Base-by-base conservation (phyloP, 1,140 invertebrate genomes). In the Bombus waltoni region DNA sequence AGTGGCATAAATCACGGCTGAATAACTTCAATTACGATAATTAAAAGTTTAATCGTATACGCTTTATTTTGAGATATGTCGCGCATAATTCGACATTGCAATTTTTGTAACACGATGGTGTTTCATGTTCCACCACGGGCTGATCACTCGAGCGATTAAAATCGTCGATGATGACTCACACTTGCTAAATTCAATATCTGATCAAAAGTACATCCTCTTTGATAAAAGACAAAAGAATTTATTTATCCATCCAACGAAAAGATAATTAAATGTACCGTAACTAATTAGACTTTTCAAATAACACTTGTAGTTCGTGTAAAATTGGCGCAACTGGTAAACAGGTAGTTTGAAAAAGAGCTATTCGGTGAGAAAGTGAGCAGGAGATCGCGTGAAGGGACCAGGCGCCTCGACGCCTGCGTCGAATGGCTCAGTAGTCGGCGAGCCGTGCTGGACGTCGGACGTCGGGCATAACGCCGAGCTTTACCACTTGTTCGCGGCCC, bases 351-450 rank as follows among this genome's bases (percentile, higher is more conserved):
- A 40, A 57, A 66, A 47, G 32, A 40, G 40, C 73, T 47, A 18
- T 38, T 35, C 13, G 42, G 25, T 8, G 40, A 25, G 62, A 73
- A 73, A 42, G 57, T 44, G 44, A 68, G 68, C 57, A 44, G 68
- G n/a, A 65, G 83, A 32, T 18, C 65, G 68, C 68, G 66, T 38
- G 53, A 77, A 62, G 75, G 65, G 35, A 18, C 35, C 62, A 79
- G 77, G 76, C 83, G 87, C 53, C 82, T 42, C 81, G 90, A 88
- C 89, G 91, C 91, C 88, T 85, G 85, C 90, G 90, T 91, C 86
- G 75, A 68, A 11, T 70, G 74, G 74, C 79, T 90, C 89, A 93
- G 92, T 93, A 92, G 77, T 89, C 88, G 88, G 84, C 89, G 89
- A 89, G 77, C 81, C 91, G 91, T 88, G 89, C 28, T 76, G 42